These are phyloP conservation scores for Cryptophagus acutangulus DNA, from an alignment of 2,888 invertebrate species.

Conservation along the genomic window DNA sequence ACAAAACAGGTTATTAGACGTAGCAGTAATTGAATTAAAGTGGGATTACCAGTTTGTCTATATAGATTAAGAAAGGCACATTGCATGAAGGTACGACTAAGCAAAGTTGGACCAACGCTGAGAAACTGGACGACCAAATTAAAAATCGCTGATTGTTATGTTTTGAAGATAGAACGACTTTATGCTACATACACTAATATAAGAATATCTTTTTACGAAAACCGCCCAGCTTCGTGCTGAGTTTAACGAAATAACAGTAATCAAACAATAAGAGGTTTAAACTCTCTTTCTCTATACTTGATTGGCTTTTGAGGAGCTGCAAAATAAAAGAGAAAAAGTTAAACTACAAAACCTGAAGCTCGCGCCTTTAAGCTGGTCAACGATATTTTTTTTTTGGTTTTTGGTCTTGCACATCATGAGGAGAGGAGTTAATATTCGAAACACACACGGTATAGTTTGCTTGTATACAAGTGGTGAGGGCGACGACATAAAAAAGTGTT, in stretches of 20 bases:
- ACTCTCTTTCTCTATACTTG: too few relatives aligned
- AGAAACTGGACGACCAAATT: too few relatives aligned
- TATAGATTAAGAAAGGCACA: neutral
- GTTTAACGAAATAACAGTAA: constrained; percentile 31
- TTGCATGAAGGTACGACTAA: too few relatives aligned
- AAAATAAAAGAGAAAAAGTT: too few relatives aligned
- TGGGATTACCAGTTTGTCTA: constrained; percentile 1
- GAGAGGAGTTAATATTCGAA: constrained; percentile 27
- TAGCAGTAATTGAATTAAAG: constrained; percentile 1
- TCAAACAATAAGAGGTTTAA: constrained; percentile 31
- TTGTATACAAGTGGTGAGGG: constrained; percentile 13
- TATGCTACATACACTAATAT: too few relatives aligned
- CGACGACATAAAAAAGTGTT: constrained; percentile 34
- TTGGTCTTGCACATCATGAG: neutral
- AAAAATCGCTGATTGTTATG: too few relatives aligned
- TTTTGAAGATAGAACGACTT: too few relatives aligned
- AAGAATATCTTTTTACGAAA: constrained; percentile 7
- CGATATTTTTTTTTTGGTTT: too few relatives aligned
- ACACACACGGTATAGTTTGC: constrained; percentile 21
- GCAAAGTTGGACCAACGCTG: too few relatives aligned
- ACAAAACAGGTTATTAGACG: neutral
- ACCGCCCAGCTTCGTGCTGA: constrained; percentile 21
- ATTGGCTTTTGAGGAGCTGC: too few relatives aligned
- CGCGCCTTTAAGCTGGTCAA: too few relatives aligned
- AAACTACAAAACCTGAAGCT: too few relatives aligned